Conservation (phyloP, 2,113 vertebrate species). For the human (Homo sapiens) region DNA sequence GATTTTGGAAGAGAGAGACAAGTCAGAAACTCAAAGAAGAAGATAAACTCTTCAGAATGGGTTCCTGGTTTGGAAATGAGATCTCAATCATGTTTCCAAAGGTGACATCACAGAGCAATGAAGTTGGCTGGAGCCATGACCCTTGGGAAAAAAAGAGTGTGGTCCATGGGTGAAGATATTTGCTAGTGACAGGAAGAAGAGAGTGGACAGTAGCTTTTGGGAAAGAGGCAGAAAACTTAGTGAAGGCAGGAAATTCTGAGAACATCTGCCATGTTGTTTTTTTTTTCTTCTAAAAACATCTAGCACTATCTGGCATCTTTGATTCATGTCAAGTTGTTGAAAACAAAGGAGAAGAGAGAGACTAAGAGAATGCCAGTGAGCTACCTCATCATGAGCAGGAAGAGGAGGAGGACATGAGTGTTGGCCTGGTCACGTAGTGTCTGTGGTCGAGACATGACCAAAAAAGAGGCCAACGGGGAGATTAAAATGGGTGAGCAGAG, state of each 20-base stretch:
- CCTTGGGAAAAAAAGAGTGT: rapidly evolving
- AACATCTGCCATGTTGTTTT: not conserved
- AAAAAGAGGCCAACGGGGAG: rapidly evolving
- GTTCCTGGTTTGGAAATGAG: not conserved
- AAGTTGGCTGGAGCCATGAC: rapidly evolving
- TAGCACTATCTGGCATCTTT: not conserved
- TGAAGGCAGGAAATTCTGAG: not conserved
- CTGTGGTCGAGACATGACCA: not conserved
- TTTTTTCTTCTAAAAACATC: not conserved
- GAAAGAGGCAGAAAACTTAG: not conserved
- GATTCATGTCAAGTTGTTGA: rapidly evolving
- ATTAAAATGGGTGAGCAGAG: not conserved
- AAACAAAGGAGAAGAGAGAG: not conserved
- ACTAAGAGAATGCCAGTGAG: no score
- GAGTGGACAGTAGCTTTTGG: no score
- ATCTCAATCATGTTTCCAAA: rapidly evolving
- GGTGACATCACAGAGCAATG: rapidly evolving
- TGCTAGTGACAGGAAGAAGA: not conserved
- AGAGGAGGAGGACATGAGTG: not conserved
- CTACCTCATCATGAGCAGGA: not conserved
- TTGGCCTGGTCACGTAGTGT: not conserved
- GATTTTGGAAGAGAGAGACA: not conserved
- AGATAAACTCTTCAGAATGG: rapidly evolving
- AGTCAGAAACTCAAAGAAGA: not conserved
- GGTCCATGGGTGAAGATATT: rapidly evolving